Evolutionary conservation across 2,113 vertebrate genomes (phyloP).

Genomic region (Sitta europaea): DNA sequence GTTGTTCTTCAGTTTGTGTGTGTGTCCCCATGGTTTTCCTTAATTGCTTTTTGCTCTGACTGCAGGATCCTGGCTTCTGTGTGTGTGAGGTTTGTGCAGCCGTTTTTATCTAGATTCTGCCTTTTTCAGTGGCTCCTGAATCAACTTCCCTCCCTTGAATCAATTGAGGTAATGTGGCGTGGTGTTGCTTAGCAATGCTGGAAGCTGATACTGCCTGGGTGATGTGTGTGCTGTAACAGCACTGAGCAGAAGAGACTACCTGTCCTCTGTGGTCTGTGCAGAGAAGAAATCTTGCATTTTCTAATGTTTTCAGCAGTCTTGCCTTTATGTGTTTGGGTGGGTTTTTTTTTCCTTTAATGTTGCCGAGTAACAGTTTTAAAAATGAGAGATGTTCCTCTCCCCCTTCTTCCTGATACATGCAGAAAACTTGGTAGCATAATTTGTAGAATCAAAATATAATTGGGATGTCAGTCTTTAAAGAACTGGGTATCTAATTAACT

Average conservation of each 20-base stretch:
- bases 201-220: not conserved
- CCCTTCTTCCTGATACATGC: not conserved
- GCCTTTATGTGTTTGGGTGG: not conserved
- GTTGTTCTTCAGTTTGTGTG: not conserved
- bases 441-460: not conserved
- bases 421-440: not conserved
- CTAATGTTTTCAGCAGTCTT: not conserved
- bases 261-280: not conserved
- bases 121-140: not conserved
- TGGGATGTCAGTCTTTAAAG: not conserved
- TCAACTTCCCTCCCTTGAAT: slow-evolving; percentile 33
- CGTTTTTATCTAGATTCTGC: slow-evolving; percentile 20
- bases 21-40: not conserved
- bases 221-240: not conserved
- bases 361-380: not conserved
- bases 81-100: not conserved
- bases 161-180: slow-evolving; percentile 9
- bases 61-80: not conserved
- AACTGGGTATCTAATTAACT: not conserved
- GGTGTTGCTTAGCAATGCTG: slow-evolving; percentile 58
- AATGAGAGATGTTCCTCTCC: not conserved
- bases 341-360: not conserved
- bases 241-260: not conserved
- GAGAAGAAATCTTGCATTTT: not conserved
- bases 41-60: slow-evolving; percentile 11